A percentile compares a stretch with the other conserved stretches of the same genome.
These are phyloP conservation scores for Ischnura elegans DNA, from an alignment of 2,888 invertebrate genomes.

Conservation along the genomic window DNA sequence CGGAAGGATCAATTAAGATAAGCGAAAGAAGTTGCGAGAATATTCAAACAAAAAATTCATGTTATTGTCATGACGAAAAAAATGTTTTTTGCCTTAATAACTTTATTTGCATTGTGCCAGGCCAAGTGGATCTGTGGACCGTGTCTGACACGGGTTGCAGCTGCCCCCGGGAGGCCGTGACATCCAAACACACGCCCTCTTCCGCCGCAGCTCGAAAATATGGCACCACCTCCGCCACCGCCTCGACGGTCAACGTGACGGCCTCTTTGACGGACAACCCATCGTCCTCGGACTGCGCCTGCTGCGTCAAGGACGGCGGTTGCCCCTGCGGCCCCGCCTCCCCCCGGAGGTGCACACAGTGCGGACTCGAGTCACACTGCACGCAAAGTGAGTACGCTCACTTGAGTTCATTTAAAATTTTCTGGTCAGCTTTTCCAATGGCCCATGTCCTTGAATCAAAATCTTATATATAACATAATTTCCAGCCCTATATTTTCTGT, in stretches of 20 bases:
- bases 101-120: constrained; percentile 78
- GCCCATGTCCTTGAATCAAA: no score
- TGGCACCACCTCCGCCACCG: not conserved
- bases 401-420: not conserved
- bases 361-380: constrained; percentile 87
- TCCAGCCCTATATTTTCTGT: no score
- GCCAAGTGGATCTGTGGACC: constrained; percentile 90
- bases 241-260: not conserved
- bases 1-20: no score
- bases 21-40: no score
- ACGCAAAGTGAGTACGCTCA: constrained; percentile 83
- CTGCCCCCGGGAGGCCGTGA: constrained; percentile 79
- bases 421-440: no score
- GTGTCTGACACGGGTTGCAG: constrained; percentile 86
- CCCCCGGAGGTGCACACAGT: constrained; percentile 87
- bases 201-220: constrained; percentile 71
- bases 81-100: no score
- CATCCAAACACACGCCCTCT: constrained; percentile 72
- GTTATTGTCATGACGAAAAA: no score
- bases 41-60: not conserved
- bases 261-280: not conserved
- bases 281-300: constrained; percentile 82
- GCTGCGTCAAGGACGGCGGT: constrained; percentile 87
- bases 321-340: constrained; percentile 87
- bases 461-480: no score